Evolutionary conservation across 2,113 vertebrate genomes (phyloP).

Genomic region (Pseudopipra pipra): DNA sequence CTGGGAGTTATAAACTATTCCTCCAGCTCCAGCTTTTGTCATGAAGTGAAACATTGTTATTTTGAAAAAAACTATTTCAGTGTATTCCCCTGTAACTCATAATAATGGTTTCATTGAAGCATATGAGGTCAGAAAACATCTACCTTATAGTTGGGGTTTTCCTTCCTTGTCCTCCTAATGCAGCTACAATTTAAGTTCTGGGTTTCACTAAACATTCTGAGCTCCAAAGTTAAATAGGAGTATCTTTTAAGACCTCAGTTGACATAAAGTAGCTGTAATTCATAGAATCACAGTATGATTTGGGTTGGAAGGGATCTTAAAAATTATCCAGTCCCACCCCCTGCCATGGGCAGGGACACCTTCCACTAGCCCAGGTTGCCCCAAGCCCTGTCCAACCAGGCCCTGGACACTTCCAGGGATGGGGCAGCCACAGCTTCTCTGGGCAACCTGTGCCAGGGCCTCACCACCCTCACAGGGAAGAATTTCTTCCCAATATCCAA

Average conservation of each 20-base stretch:
- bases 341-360: neutral
- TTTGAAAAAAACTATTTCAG: neutral
- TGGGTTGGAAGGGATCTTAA: neutral
- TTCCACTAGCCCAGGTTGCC: neutral
- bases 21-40: neutral
- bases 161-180: neutral
- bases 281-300: neutral
- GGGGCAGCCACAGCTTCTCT: neutral
- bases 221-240: neutral
- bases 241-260: neutral
- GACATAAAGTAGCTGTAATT: neutral
- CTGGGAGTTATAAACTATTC: neutral
- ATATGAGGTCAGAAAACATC: neutral
- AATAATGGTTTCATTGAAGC: neutral
- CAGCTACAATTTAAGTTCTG: neutral
- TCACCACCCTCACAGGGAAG: fast-evolving
- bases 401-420: neutral
- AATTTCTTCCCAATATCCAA: neutral
- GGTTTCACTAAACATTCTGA: neutral
- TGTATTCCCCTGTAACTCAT: neutral
- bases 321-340: neutral
- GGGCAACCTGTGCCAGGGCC: neutral
- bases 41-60: neutral
- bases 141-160: neutral
- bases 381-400: neutral